phyloP scores from a whole-genome alignment of 2,113 vertebrate species.

The Gallinago jamesoni region DNA sequence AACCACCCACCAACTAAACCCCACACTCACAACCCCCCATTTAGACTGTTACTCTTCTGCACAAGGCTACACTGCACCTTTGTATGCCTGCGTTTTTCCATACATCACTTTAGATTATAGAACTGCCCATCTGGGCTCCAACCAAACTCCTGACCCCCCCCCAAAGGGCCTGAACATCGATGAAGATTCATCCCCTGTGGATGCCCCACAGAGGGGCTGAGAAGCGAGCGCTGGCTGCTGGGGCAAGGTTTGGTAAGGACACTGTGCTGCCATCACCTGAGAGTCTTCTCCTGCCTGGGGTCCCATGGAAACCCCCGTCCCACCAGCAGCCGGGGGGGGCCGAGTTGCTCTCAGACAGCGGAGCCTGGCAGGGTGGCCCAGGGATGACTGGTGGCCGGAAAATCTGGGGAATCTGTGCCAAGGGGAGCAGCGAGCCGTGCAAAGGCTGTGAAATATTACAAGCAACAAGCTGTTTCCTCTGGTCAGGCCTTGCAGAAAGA shows the following conservation, averaged over 20 bases:
- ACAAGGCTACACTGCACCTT: background rate
- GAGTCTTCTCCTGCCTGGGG: background rate
- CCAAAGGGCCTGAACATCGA: fast-evolving
- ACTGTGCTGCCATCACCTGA: too few relatives aligned
- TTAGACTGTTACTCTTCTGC: background rate
- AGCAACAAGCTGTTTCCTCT: background rate
- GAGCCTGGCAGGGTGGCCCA: fast-evolving
- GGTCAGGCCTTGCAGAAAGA: background rate
- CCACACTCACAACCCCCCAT: too few relatives aligned
- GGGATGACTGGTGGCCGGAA: fast-evolving
- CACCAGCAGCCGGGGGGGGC: fast-evolving
- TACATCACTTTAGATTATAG: background rate
- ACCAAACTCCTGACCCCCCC: too few relatives aligned
- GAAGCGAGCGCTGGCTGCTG: fast-evolving
- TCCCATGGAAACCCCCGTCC: fast-evolving
- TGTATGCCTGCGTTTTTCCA: background rate
- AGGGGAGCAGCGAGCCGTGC: background rate
- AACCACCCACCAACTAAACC: too few relatives aligned
- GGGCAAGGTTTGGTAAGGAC: background rate
- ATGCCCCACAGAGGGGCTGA: fast-evolving
- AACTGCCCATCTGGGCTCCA: too few relatives aligned
- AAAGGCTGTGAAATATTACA: fast-evolving
- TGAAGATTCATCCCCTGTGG: background rate
- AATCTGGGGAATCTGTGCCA: background rate
- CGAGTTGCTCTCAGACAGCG: fast-evolving